A percentile compares a stretch with the other conserved stretches of the same genome.
phyloP scores from a whole-genome alignment of 2,797 vertebrate species.

The Cottoperca gobio region DNA sequence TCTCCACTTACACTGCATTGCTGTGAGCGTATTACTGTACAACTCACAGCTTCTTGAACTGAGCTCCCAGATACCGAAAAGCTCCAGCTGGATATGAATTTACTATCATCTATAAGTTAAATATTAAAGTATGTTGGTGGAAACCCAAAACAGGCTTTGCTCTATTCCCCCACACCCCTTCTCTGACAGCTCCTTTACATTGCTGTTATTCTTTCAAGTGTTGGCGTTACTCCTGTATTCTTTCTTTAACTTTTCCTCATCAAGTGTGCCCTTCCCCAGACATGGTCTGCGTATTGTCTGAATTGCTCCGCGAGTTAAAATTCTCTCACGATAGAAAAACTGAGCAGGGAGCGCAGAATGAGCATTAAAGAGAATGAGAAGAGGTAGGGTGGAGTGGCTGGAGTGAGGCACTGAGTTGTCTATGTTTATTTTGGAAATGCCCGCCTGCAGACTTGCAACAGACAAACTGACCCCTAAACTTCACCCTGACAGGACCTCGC shows the following conservation, averaged over 20 bases:
- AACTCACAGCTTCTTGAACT: slow-evolving; percentile 54
- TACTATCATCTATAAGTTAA: slow-evolving; percentile 41
- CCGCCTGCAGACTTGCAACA: slow-evolving; percentile 71
- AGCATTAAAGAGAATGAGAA: slow-evolving; percentile 67
- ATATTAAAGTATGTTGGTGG: slow-evolving; percentile 37
- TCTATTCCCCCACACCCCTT: neutral
- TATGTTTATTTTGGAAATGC: slow-evolving; percentile 87
- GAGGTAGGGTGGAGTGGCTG: slow-evolving; percentile 73
- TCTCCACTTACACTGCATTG: slow-evolving; percentile 58
- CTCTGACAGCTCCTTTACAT: slow-evolving; percentile 39
- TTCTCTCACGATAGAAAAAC: slow-evolving; percentile 70
- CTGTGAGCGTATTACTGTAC: slow-evolving; percentile 50
- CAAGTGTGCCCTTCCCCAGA: slow-evolving; percentile 52
- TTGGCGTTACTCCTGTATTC: slow-evolving; percentile 52
- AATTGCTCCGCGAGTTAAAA: slow-evolving; percentile 47
- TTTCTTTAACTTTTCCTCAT: slow-evolving; percentile 53
- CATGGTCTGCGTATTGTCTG: slow-evolving; percentile 70
- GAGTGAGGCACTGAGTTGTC: slow-evolving; percentile 78
- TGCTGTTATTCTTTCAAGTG: slow-evolving; percentile 46
- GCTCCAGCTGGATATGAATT: slow-evolving; percentile 23
- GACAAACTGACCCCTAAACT: slow-evolving; percentile 71
- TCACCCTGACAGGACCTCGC: slow-evolving; percentile 39
- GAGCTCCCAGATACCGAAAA: slow-evolving; percentile 29
- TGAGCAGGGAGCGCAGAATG: slow-evolving; percentile 58
- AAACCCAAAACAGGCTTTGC: slow-evolving; percentile 39